A percentile compares a stretch with the other conserved stretches of the same genome.
These are phyloP conservation scores for Nasua narica DNA, from an alignment of 2,797 vertebrate species.

Conservation along the genomic window DNA sequence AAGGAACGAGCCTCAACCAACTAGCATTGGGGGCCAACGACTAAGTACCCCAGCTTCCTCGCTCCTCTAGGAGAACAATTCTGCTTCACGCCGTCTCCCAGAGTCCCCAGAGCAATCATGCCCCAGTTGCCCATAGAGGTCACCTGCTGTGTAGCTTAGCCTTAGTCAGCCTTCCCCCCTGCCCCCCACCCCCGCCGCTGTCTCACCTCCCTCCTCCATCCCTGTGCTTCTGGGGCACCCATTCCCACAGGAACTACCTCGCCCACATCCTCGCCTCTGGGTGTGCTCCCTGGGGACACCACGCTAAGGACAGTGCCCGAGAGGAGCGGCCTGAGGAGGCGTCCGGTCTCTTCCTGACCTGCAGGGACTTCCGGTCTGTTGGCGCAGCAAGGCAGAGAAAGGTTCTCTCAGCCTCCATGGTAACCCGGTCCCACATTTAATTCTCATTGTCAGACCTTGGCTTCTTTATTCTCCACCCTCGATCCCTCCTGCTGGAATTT, in stretches of 20 bases:
- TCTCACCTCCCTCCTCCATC: neutral
- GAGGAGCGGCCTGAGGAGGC: neutral
- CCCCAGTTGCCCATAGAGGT: neutral
- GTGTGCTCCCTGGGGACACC: neutral
- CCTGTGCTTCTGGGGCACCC: neutral
- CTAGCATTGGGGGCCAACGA: neutral
- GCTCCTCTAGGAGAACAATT: neutral
- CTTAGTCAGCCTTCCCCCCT: neutral
- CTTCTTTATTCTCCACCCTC: neutral
- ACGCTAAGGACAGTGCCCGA: neutral
- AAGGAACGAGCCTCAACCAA: neutral
- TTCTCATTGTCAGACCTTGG: neutral
- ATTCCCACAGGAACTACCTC: neutral
- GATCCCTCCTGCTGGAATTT: slow-evolving; percentile 12
- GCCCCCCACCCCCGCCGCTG: too few species aligned
- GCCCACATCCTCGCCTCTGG: neutral
- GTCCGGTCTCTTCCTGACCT: neutral
- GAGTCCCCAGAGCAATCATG: neutral
- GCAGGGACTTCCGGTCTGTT: neutral
- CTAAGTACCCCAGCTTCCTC: neutral
- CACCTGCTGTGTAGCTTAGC: neutral
- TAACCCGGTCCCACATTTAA: neutral
- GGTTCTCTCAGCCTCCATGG: neutral
- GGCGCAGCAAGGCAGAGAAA: neutral
- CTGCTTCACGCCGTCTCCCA: neutral